phyloP scores from a whole-genome alignment of 2,113 vertebrate genomes.

The Cisticola juncidis region DNA sequence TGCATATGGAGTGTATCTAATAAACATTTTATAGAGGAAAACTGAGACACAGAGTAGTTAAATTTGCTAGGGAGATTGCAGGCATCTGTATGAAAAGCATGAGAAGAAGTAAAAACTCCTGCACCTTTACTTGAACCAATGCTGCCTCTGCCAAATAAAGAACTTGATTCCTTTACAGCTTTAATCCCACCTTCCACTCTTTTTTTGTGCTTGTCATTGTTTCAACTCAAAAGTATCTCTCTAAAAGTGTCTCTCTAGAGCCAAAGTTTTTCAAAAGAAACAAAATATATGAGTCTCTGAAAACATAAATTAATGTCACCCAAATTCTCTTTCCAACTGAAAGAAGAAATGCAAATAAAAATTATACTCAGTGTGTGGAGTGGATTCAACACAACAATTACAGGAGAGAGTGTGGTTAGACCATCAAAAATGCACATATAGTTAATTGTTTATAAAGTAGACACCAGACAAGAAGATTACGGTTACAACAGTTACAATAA shows the following conservation, averaged over 20 bases:
- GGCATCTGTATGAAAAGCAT: background rate
- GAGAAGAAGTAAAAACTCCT: background rate
- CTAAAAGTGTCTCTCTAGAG: background rate
- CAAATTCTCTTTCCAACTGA: background rate
- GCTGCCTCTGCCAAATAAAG: background rate
- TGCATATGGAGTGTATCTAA: background rate
- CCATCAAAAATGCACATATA: background rate
- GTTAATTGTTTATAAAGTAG: background rate
- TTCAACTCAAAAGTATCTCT: background rate
- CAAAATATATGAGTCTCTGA: accelerated
- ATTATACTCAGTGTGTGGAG: background rate
- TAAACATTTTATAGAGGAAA: background rate
- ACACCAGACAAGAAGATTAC: background rate
- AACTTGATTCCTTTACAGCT: background rate
- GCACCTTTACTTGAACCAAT: background rate
- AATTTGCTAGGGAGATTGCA: background rate
- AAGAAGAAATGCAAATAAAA: background rate
- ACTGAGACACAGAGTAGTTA: background rate
- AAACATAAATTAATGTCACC: background rate
- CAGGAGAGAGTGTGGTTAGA: background rate
- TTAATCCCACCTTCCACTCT: background rate
- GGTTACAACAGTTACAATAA: background rate
- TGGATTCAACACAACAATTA: background rate
- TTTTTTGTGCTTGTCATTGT: background rate
- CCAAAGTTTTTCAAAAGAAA: background rate